A percentile compares a stretch with the other conserved stretches of the same genome.
These are phyloP conservation scores for Drosophila ambigua DNA, from an alignment of 1,140 invertebrate genomes.

Conservation along the genomic window DNA sequence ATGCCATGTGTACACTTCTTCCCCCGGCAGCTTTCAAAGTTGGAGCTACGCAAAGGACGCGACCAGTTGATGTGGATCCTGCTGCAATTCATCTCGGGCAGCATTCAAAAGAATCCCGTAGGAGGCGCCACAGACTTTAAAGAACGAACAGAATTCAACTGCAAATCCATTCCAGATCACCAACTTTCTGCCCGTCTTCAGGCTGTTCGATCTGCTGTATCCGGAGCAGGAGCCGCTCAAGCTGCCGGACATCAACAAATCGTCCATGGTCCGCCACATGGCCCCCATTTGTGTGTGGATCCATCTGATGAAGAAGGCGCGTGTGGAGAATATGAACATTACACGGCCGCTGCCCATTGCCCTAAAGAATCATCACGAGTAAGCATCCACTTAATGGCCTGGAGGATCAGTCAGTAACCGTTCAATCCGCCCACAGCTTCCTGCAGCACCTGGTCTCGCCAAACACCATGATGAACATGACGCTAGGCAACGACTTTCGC, in stretches of 20 bases:
- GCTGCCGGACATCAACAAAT: slow-evolving; percentile 94
- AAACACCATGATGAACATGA: slow-evolving; percentile 87
- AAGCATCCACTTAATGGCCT: slow-evolving; percentile 62
- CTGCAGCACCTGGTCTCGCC: slow-evolving; percentile 92
- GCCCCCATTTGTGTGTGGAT: slow-evolving; percentile 98
- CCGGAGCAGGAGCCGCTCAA: slow-evolving; percentile 95
- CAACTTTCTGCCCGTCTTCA: slow-evolving; percentile 95
- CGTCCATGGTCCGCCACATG: slow-evolving; percentile 94
- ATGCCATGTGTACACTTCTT: slow-evolving; percentile 19
- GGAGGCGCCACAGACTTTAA: slow-evolving; percentile 48
- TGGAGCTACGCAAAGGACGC: slow-evolving; percentile 93
- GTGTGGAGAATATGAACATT: slow-evolving; percentile 91
- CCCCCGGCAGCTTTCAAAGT: slow-evolving; percentile 87
- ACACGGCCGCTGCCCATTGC: slow-evolving; percentile 92
- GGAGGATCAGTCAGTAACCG: background rate
- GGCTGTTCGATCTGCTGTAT: slow-evolving; percentile 96
- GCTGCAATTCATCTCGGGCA: slow-evolving; percentile 98
- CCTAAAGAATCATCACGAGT: slow-evolving; percentile 93
- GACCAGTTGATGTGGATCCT: slow-evolving; percentile 99
- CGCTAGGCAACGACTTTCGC: slow-evolving; percentile 92
- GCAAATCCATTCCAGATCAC: slow-evolving; percentile 86
- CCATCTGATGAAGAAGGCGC: slow-evolving; percentile 96
- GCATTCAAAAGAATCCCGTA: slow-evolving; percentile 96
- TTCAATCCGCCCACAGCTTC: slow-evolving; percentile 85
- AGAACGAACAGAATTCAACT: background rate